Base-by-base conservation (phyloP, 1,140 invertebrate genomes). In the Penaeus vannamei region DNA sequence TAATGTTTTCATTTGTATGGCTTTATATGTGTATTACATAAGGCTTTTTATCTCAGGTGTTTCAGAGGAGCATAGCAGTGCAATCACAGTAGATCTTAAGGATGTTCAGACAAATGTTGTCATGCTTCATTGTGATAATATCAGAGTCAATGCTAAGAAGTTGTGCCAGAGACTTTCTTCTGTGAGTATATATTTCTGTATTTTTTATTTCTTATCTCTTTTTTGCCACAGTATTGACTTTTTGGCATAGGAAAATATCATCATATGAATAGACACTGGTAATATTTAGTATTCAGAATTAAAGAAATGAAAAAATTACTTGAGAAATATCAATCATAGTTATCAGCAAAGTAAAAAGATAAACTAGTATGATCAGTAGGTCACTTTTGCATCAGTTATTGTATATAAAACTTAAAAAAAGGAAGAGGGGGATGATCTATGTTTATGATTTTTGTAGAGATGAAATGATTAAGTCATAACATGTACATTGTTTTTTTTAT, bases 61-160 rank as follows among this genome's bases (percentile, higher is more conserved):
- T n/a, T 77, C 59, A 36, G 87, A 89, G 64, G 66, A 62, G 60
- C 87, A 89, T 62, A 89, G 87, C 20, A 89, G 82, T 79, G 87
- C 87, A 19, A 23, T 89, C 42, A 84, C 87, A 76, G 87, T 89
- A 12, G 87, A 89, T 22, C 87, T 89, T 22, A 89, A 89, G 81
- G 83, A 69, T 53, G 87, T 89, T 26, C 87, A 89, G 64, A 89
- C 82, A 42, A 89, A 89, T 64, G 83, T 89, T 60, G 82, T 84
- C 36, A 62, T 89, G 14, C 82, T 89, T 10, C 81, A 89, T 36
- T 89, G 87, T 79, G 87, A 89, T 76, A 89, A 89, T 26, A 89
- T 89, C 42, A 89, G 87, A 84, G 87, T 89, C 61, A 84, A 89
- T 62, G 87, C 87, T 19, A 89, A 89, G 60, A 89, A 89, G 42